Conservation (phyloP, 2,888 invertebrate species). For the Tineola bisselliella region DNA sequence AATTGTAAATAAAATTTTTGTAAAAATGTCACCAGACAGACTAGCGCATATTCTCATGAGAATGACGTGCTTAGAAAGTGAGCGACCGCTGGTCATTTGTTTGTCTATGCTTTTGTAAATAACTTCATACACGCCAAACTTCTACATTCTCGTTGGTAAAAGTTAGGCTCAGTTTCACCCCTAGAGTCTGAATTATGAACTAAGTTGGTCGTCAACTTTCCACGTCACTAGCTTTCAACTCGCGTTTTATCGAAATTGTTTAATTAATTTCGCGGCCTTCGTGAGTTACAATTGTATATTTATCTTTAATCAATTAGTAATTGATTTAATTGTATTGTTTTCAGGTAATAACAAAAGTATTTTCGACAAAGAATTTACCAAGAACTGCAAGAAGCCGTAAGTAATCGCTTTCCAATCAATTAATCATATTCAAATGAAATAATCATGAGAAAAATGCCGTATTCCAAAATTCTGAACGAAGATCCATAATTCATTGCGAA, state of each 20-base stretch:
- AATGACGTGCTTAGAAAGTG: conserved; percentile 29
- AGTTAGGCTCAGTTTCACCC: conserved; percentile 31
- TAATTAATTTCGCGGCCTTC: not conserved
- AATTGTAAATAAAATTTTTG: not conserved
- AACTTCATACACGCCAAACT: conserved; percentile 20
- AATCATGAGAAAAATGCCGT: conserved; percentile 25
- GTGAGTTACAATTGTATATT: not conserved
- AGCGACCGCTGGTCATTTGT: conserved; percentile 19
- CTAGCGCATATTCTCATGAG: conserved; percentile 21
- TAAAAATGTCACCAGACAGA: not conserved
- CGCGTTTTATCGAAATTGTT: not conserved
- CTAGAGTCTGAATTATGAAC: conserved; percentile 44
- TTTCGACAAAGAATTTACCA: not conserved
- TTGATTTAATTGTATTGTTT: not conserved
- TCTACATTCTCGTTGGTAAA: conserved; percentile 32
- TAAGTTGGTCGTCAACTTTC: conserved; percentile 34
- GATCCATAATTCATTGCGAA: conserved; percentile 50
- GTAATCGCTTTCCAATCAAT: conserved; percentile 18
- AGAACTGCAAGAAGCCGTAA: conserved; percentile 14
- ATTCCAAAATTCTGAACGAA: conserved; percentile 43
- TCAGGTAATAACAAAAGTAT: conserved; percentile 11
- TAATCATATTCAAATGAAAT: conserved; percentile 32
- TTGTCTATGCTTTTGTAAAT: conserved; percentile 17
- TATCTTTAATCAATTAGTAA: not conserved
- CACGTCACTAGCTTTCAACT: not conserved